phyloP scores from a whole-genome alignment of 2,113 vertebrate species.

The Phocoena phocoena region DNA sequence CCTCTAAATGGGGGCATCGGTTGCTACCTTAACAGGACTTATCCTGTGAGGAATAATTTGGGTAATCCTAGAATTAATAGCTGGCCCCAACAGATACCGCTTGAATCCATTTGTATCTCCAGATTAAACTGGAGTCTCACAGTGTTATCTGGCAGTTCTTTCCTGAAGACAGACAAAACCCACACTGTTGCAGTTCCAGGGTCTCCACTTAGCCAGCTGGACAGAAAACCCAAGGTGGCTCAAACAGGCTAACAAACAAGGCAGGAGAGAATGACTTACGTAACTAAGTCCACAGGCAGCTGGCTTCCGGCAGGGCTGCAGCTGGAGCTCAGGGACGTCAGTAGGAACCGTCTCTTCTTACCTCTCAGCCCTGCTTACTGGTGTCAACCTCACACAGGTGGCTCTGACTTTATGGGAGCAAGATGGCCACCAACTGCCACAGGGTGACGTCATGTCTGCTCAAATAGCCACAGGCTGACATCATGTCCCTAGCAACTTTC shows the following conservation, averaged over 20 bases:
- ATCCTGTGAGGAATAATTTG: not conserved
- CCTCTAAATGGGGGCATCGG: too few relatives aligned
- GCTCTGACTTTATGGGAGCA: not conserved
- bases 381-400: too few relatives aligned
- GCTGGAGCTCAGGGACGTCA: not conserved
- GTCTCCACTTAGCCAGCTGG: not conserved
- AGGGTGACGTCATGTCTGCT: not conserved
- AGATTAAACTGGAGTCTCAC: not conserved
- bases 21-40: too few relatives aligned
- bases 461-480: too few relatives aligned
- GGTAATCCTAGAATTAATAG: too few relatives aligned
- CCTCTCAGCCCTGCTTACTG: not conserved
- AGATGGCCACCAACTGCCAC: not conserved
- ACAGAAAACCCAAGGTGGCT: not conserved
- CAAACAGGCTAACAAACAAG: not conserved
- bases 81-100: not conserved
- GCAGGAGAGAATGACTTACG: not conserved
- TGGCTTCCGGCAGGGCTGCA: not conserved
- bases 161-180: not conserved
- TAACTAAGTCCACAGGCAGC: not conserved
- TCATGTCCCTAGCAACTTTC: not conserved
- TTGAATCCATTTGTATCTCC: not conserved
- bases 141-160: not conserved
- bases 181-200: not conserved
- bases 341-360: not conserved